These are phyloP conservation scores for Kryptopterus vitreolus DNA, from an alignment of 2,797 vertebrate genomes.

Conservation along the genomic window DNA sequence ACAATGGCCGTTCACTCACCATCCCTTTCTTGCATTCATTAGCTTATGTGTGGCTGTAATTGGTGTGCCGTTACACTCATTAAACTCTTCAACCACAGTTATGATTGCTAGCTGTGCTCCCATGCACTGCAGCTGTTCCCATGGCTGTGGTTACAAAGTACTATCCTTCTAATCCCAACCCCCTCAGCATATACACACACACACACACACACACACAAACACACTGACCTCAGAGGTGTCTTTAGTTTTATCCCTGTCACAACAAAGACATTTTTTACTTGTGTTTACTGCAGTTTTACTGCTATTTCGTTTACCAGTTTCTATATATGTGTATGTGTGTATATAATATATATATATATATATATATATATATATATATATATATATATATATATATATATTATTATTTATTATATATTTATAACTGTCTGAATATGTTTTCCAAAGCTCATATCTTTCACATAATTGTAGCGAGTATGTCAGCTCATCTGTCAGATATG, in stretches of 20 bases:
- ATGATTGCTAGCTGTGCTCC: slow-evolving; percentile 44
- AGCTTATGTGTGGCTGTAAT: slow-evolving; percentile 52
- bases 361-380: too few species aligned
- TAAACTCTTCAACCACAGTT: slow-evolving; percentile 58
- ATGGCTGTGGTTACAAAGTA: slow-evolving; percentile 39
- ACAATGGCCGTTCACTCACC: slow-evolving; percentile 30
- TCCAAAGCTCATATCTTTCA: slow-evolving; percentile 3
- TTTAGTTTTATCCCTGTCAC: background rate
- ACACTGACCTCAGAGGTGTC: slow-evolving; percentile 8
- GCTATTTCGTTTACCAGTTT: background rate
- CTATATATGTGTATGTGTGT: too few species aligned
- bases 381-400: too few species aligned
- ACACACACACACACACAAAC: background rate
- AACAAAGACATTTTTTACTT: background rate
- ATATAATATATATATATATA: too few species aligned
- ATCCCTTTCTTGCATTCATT: slow-evolving; percentile 42
- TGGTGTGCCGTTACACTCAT: slow-evolving; percentile 53
- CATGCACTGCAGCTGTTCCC: slow-evolving; percentile 35
- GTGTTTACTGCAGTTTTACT: background rate
- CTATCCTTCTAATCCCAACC: background rate
- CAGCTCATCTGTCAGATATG: slow-evolving; percentile 31
- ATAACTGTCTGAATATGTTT: background rate
- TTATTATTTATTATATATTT: background rate
- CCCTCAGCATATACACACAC: background rate
- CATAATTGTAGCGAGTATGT: slow-evolving; percentile 23